phyloP scores from a whole-genome alignment of 2,113 vertebrate species.

The Aplodontia rufa region DNA sequence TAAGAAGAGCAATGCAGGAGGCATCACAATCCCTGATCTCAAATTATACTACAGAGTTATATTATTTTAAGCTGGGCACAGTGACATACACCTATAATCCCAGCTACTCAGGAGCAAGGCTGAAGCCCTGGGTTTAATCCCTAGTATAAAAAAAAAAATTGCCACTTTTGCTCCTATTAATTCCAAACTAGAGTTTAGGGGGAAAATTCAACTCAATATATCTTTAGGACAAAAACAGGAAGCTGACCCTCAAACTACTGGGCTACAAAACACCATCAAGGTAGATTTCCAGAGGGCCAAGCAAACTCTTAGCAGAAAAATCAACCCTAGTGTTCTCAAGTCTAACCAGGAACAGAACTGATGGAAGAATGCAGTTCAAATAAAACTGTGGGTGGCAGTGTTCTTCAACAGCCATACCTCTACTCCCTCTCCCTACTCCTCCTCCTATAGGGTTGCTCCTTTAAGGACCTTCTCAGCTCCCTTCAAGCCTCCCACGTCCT shows the following conservation, averaged over 20 bases:
- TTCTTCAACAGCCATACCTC: neutral
- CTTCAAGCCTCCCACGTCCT: too few species aligned
- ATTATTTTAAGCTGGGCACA: neutral
- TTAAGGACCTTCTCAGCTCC: too few species aligned
- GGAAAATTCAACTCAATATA: neutral
- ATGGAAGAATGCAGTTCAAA: neutral
- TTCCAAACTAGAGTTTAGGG: neutral
- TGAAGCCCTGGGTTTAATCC: neutral
- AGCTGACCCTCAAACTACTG: neutral
- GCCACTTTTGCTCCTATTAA: neutral
- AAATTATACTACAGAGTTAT: neutral
- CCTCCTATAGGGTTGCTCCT: neutral
- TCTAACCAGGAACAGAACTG: neutral
- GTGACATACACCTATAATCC: neutral
- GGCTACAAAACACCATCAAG: neutral
- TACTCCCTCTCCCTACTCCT: accelerated
- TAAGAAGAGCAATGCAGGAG: too few species aligned
- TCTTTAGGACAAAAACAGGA: neutral
- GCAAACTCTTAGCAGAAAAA: neutral
- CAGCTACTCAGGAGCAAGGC: neutral
- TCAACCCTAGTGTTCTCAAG: neutral
- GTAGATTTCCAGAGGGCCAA: neutral
- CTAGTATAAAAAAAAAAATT: neutral
- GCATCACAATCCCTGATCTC: too few species aligned
- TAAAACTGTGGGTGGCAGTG: neutral